Evolutionary conservation across 2,888 invertebrate genomes (phyloP).

Genomic region (Vesta saturnalis): DNA sequence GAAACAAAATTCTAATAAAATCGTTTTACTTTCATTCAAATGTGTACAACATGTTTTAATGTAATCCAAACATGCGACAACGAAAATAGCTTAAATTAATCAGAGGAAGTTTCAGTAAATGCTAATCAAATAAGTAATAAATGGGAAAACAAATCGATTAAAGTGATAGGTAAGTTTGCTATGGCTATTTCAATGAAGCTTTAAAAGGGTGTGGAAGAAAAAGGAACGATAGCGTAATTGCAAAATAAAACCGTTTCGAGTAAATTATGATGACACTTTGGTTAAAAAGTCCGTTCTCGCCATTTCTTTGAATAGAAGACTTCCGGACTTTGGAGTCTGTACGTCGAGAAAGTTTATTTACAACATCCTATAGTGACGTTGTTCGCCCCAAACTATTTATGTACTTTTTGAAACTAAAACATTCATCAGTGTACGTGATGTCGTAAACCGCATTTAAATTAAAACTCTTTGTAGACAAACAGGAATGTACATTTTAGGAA

Average conservation of each 20-base stretch:
- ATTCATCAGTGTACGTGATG: constrained; percentile 17
- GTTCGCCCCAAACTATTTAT: constrained; percentile 44
- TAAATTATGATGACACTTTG: constrained; percentile 31
- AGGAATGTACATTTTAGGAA: constrained; percentile 1
- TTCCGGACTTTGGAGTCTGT: constrained; percentile 59
- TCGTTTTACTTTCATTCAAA: too few species aligned
- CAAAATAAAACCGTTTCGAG: constrained; percentile 29
- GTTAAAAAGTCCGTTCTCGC: constrained; percentile 43
- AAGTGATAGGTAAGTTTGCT: neutral
- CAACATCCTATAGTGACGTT: constrained; percentile 52
- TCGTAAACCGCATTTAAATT: neutral
- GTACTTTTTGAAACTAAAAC: constrained; percentile 23
- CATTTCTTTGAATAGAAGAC: constrained; percentile 59
- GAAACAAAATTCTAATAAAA: neutral
- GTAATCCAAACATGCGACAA: too few species aligned
- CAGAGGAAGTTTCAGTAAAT: too few species aligned
- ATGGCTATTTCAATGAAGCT: constrained; percentile 7
- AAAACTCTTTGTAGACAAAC: constrained; percentile 5
- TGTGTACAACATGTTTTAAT: too few species aligned
- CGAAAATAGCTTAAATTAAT: too few species aligned
- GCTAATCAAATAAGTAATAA: neutral
- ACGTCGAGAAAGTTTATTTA: constrained; percentile 61
- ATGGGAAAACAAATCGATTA: neutral
- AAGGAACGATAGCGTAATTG: constrained; percentile 26
- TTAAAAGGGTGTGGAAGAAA: neutral